phyloP scores from a whole-genome alignment of 2,888 invertebrate species.

The Sycophila texana region DNA sequence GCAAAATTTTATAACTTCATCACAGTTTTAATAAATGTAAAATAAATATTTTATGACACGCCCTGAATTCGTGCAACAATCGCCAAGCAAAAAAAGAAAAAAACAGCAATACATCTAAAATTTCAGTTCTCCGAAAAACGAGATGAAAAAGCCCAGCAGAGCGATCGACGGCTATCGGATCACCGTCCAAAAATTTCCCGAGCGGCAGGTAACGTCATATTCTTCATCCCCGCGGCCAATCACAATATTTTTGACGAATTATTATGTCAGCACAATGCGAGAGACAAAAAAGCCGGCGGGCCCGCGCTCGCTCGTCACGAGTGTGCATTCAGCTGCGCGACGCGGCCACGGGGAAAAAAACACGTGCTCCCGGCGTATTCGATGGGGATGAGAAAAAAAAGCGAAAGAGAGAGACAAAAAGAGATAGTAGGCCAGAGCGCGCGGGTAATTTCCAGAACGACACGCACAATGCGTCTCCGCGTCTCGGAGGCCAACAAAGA shows the following conservation, averaged over 20 bases:
- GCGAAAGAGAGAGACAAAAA: too few relatives aligned
- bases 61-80: background rate
- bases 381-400: constrained; percentile 43
- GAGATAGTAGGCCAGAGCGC: too few relatives aligned
- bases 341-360: constrained; percentile 51
- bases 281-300: constrained; percentile 47
- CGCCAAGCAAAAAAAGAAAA: constrained; percentile 5
- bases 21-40: too few relatives aligned
- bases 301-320: constrained; percentile 57
- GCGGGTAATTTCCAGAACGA: constrained; percentile 55
- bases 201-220: constrained; percentile 71
- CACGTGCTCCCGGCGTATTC: constrained; percentile 64
- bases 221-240: constrained; percentile 68
- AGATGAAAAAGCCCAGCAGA: too few relatives aligned
- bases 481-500: constrained; percentile 61
- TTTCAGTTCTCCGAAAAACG: too few relatives aligned
- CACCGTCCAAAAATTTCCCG: constrained; percentile 4
- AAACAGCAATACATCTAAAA: too few relatives aligned
- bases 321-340: constrained; percentile 68
- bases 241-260: constrained; percentile 76
- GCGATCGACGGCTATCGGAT: constrained; percentile 12
- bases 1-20: too few relatives aligned
- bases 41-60: too few relatives aligned
- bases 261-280: constrained; percentile 73
- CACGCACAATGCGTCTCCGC: constrained; percentile 63